Evolutionary conservation across 2,113 vertebrate species (phyloP), one percentile per base, ranked within the genome.

Genomic region (Pica pica): DNA sequence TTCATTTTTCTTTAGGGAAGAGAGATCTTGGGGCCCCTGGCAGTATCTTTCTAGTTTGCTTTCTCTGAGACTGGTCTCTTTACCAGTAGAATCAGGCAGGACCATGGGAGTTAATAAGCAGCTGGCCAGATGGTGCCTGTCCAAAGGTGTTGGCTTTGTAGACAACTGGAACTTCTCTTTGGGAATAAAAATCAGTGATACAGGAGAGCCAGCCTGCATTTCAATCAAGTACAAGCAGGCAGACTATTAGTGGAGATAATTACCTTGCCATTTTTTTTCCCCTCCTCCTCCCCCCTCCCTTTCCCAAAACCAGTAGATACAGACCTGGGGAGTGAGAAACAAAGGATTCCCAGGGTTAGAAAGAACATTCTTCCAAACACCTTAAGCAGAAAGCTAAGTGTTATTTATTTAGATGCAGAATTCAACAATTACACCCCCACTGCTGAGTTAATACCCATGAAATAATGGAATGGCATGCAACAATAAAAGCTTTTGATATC

Each of bases 121-220:
- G 91, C 47, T 90, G 92, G 83, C 96, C 97, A 97, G 97, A 97
- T 97, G 98, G 98, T 84, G 83, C 90, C 93, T 96, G 96, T 98
- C 97, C 96, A 95, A 96, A 98, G 97, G 97, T 97, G 96, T 80
- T 97, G 95, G 94, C 97, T 97, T 97, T 91, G 90, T 74, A 95
- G 96, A 95, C 94, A 97, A 96, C 88, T 83, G 95, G 90, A 97
- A 97, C 96, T 95, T 89, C 95, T 97, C 96, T 89, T 90, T 97
- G 96, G 96, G 97, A 97, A 91, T 94, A 93, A 94, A 94, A 91
- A 87, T 88, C 96, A 97, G 78, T 89, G 52, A 81, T 93, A 63
- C 84, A 64, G 80, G 69, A 82, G 75, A 95, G 80, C 70, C 31
- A 70, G 64, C 37, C 27, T 96, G 94, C 95, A 97, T 98, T 97